Evolutionary conservation across 2,888 invertebrate species (phyloP).

Genomic region (Xanthorhoe designata): DNA sequence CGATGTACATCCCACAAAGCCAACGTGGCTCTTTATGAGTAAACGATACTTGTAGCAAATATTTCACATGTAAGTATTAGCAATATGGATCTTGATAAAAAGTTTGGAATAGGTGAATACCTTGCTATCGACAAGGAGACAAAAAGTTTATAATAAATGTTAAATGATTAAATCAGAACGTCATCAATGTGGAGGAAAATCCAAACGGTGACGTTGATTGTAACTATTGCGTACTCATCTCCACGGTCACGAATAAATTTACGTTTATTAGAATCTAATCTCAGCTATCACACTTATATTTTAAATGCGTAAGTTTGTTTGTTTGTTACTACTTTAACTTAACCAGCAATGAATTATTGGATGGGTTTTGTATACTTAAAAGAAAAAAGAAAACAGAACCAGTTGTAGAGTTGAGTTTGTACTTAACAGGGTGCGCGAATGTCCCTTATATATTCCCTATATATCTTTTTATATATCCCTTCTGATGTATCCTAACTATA

Average conservation of each 20-base stretch:
- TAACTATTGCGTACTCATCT: slow-evolving; percentile 20
- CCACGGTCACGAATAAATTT: slow-evolving; percentile 22
- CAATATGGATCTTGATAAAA: neutral
- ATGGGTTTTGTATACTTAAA: neutral
- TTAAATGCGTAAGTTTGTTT: neutral
- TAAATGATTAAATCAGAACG: slow-evolving; percentile 16
- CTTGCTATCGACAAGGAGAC: neutral
- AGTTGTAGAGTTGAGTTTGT: too few species aligned
- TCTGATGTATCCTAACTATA: too few species aligned
- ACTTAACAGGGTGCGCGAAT: too few species aligned
- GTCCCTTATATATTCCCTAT: too few species aligned
- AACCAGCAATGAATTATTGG: neutral
- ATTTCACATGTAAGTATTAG: too few species aligned
- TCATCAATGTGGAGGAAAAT: slow-evolving; percentile 31
- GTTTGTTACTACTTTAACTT: neutral
- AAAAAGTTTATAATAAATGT: neutral
- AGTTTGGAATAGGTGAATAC: slow-evolving; percentile 14
- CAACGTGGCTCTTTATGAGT: too few species aligned
- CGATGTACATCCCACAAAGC: too few species aligned
- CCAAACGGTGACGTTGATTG: slow-evolving; percentile 27
- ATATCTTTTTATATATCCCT: too few species aligned
- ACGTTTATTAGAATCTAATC: slow-evolving; percentile 1
- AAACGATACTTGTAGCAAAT: too few species aligned
- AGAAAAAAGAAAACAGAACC: too few species aligned
- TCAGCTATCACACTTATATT: neutral